Percentiles rank a stretch among this genome's conserved stretches.
Evolutionary conservation across 2,888 invertebrate species (phyloP).

Genomic region (Stictocephala bisonia): DNA sequence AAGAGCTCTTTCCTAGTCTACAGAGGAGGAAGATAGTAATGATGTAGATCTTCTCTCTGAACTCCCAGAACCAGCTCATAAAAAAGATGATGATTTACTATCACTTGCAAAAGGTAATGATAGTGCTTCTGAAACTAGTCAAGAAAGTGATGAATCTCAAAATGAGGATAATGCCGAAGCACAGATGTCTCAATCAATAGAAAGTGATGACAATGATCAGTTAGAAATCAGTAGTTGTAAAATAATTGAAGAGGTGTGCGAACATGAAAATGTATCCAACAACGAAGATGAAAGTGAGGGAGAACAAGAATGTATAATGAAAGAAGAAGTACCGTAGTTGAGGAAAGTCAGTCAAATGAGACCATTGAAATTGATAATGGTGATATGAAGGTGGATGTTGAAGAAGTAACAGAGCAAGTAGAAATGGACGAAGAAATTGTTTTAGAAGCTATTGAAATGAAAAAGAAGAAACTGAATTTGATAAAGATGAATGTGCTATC

Average conservation of each 20-base stretch:
- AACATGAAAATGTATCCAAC: no score
- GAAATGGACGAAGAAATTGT: constrained; percentile 59
- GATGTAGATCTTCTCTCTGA: constrained; percentile 62
- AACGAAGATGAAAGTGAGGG: no score
- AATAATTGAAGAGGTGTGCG: constrained; percentile 27
- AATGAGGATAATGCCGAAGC: constrained; percentile 22
- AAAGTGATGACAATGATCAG: constrained; percentile 12
- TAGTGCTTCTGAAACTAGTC: constrained; percentile 53
- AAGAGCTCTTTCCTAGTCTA: constrained; percentile 63
- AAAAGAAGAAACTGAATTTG: constrained; percentile 53
- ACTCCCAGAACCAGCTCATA: background rate
- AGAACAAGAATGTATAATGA: no score
- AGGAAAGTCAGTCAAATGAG: no score
- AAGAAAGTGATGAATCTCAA: constrained; percentile 51
- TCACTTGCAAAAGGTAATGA: constrained; percentile 1
- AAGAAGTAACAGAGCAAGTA: constrained; percentile 60
- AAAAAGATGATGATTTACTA: constrained; percentile 5
- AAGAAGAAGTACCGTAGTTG: no score
- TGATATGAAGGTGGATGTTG: constrained; percentile 40
- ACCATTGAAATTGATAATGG: no score
- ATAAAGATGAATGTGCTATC: constrained; percentile 18
- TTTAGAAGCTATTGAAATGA: constrained; percentile 58
- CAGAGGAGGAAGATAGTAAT: constrained; percentile 64
- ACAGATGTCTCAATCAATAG: constrained; percentile 17
- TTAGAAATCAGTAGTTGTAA: constrained; percentile 11